These are phyloP conservation scores for Anser brachyrhynchus DNA, from an alignment of 2,113 vertebrate genomes.

Conservation along the genomic window DNA sequence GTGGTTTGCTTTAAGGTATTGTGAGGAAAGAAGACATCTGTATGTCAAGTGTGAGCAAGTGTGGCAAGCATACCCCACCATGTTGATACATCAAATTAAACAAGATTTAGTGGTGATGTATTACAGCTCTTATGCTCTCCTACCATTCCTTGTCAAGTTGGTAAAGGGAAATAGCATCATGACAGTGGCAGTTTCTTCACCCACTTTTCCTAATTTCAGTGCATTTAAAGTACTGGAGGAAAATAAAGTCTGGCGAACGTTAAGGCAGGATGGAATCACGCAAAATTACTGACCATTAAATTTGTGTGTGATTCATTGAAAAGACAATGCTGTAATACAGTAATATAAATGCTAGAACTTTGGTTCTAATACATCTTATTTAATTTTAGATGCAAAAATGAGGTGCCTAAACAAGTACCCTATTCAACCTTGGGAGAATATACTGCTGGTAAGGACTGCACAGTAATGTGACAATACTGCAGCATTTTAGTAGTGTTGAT, in stretches of 20 bases:
- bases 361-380: not conserved
- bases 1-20: not conserved
- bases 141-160: not conserved
- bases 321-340: not conserved
- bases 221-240: not conserved
- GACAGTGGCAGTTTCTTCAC: fast-evolving
- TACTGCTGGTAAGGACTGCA: not conserved
- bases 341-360: not conserved
- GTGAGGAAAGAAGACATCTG: not conserved
- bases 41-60: not conserved
- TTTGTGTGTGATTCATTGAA: not conserved
- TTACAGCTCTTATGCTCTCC: fast-evolving
- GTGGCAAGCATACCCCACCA: not conserved
- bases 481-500: not conserved
- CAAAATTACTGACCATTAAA: not conserved
- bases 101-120: not conserved
- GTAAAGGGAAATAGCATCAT: not conserved
- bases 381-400: not conserved
- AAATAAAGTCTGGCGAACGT: not conserved
- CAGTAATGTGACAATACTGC: not conserved
- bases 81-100: not conserved
- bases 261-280: not conserved
- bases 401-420: not conserved
- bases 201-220: not conserved
- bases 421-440: not conserved